Evolutionary conservation across 2,797 vertebrate genomes (phyloP).

Genomic region (Pseudochirops cupreus): DNA sequence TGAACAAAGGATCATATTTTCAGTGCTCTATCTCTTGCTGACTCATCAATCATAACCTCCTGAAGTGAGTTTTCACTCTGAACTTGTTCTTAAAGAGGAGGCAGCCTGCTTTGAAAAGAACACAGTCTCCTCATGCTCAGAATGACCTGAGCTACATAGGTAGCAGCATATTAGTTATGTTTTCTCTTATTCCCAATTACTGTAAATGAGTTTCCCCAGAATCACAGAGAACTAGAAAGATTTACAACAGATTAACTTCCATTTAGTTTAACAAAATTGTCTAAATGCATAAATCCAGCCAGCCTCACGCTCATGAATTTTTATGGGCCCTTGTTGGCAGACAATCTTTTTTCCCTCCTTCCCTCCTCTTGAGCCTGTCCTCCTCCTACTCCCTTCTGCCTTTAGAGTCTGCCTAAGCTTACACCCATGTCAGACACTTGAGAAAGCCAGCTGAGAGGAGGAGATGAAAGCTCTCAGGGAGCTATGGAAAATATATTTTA

Average conservation of each 20-base stretch:
- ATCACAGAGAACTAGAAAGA: constrained; percentile 69
- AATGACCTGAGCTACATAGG: neutral
- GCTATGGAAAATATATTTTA: constrained; percentile 73
- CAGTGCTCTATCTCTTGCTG: neutral
- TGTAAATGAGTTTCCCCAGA: constrained; percentile 68
- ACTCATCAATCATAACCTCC: neutral
- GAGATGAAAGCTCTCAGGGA: constrained; percentile 57
- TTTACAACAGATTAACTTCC: constrained; percentile 79
- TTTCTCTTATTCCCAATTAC: constrained; percentile 70
- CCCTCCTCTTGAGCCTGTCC: neutral
- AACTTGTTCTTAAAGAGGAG: neutral
- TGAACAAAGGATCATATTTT: neutral
- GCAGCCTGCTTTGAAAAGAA: neutral
- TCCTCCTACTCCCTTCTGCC: neutral
- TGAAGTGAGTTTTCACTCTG: neutral
- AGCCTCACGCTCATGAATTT: constrained; percentile 74
- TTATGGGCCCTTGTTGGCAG: constrained; percentile 59
- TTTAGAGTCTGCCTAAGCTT: constrained; percentile 31
- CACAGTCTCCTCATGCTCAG: neutral
- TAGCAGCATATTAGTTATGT: neutral
- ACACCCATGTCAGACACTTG: constrained; percentile 1
- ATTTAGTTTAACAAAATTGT: constrained; percentile 76
- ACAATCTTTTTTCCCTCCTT: constrained; percentile 44
- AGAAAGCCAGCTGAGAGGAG: constrained; percentile 30
- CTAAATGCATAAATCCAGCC: constrained; percentile 74